phyloP scores from a whole-genome alignment of 1,140 invertebrate genomes.

The Propsilocerus akamusi region DNA sequence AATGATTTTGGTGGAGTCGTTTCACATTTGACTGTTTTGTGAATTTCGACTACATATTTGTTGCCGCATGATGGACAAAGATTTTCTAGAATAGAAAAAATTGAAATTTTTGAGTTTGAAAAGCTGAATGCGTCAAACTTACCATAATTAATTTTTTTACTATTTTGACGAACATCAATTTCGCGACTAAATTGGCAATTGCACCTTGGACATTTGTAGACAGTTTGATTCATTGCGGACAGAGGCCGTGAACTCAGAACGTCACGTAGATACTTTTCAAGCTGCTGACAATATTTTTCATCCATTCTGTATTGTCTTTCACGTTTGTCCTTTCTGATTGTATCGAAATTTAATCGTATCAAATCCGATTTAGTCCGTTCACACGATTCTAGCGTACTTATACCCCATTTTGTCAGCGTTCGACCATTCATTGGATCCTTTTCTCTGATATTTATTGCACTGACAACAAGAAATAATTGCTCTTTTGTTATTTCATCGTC shows the following conservation, averaged over 20 bases:
- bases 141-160: slow-evolving; percentile 8
- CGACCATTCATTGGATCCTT: slow-evolving; percentile 20
- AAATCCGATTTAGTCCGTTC: slow-evolving; percentile 26
- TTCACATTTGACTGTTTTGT: slow-evolving; percentile 12
- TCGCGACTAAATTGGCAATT: slow-evolving; percentile 34
- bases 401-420: slow-evolving; percentile 33
- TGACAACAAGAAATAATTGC: slow-evolving; percentile 19
- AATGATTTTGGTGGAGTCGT: slow-evolving; percentile 20
- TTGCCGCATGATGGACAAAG: slow-evolving; percentile 39
- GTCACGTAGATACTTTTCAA: slow-evolving; percentile 27
- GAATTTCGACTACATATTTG: slow-evolving; percentile 30
- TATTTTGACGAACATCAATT: slow-evolving; percentile 16
- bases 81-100: slow-evolving; percentile 15
- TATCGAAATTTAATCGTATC: slow-evolving; percentile 39
- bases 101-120: no score
- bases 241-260: slow-evolving; percentile 30
- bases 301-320: slow-evolving; percentile 35
- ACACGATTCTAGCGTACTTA: slow-evolving; percentile 33
- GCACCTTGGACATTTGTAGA: slow-evolving; percentile 43
- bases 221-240: slow-evolving; percentile 27
- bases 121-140: slow-evolving; percentile 11
- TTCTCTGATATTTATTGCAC: slow-evolving; percentile 20
- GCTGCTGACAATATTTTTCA: slow-evolving; percentile 31
- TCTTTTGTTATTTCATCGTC: slow-evolving; percentile 12
- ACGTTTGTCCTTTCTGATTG: slow-evolving; percentile 31